Evolutionary conservation across 2,888 invertebrate species (phyloP).

Genomic region (Leptopterna dolabrata): DNA sequence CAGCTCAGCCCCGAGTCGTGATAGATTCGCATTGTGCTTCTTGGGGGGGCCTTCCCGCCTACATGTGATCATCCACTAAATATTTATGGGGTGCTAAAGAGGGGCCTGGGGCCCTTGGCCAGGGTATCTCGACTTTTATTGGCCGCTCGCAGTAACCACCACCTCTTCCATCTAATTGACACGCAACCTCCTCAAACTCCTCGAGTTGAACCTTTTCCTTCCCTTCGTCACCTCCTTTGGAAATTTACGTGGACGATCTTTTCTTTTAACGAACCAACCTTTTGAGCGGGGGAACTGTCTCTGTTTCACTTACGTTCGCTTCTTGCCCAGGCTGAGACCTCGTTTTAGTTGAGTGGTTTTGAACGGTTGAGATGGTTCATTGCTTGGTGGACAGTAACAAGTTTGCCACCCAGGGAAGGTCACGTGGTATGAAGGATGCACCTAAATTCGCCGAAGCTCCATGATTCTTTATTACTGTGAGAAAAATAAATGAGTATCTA

Average conservation of each 20-base stretch:
- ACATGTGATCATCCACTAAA: constrained; percentile 53
- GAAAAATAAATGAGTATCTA: too few species aligned
- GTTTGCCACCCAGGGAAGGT: neutral
- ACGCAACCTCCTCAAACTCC: constrained; percentile 50
- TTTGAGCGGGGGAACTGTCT: neutral
- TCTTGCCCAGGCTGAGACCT: neutral
- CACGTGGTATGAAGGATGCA: too few species aligned
- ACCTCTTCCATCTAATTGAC: constrained; percentile 51
- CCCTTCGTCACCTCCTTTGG: neutral
- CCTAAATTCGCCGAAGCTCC: too few species aligned
- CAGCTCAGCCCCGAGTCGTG: constrained; percentile 11
- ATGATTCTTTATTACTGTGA: too few species aligned
- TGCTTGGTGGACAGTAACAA: neutral
- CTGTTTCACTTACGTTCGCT: constrained; percentile 33
- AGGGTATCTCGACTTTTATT: constrained; percentile 51
- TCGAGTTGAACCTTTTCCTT: constrained; percentile 5
- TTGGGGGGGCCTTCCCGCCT: constrained; percentile 47
- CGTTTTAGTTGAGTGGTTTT: neutral
- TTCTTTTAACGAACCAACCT: constrained; percentile 36
- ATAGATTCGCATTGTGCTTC: constrained; percentile 48
- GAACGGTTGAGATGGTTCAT: neutral
- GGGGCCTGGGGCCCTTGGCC: constrained; percentile 33
- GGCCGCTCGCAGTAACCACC: constrained; percentile 48
- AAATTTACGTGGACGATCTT: constrained; percentile 43
- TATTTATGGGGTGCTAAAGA: constrained; percentile 56